These are phyloP conservation scores for Nymphalis c-album DNA, from an alignment of 2,888 invertebrate genomes.

Conservation along the genomic window DNA sequence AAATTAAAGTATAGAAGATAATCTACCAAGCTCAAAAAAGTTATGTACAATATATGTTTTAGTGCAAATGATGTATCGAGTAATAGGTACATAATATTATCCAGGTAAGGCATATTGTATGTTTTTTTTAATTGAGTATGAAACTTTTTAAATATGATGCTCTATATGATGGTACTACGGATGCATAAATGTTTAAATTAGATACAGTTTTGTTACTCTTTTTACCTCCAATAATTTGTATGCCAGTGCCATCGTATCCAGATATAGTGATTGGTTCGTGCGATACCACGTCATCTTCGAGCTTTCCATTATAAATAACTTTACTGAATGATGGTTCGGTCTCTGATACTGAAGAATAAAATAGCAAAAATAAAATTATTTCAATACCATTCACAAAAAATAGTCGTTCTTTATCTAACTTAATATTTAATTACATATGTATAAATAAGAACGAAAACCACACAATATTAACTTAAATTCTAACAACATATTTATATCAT, in stretches of 20 bases:
- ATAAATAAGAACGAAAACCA: slow-evolving; percentile 14
- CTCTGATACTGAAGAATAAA: slow-evolving; percentile 18
- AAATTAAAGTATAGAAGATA: no score
- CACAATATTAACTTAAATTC: background rate
- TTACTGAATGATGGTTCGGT: slow-evolving; percentile 50
- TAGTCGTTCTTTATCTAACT: background rate
- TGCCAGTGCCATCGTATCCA: slow-evolving; percentile 48
- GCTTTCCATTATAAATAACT: slow-evolving; percentile 57
- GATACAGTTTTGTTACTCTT: no score
- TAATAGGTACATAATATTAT: no score
- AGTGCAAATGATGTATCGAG: no score
- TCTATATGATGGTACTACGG: no score
- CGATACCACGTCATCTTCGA: slow-evolving; percentile 46
- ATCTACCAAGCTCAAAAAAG: no score
- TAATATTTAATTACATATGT: background rate
- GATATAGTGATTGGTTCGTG: slow-evolving; percentile 59
- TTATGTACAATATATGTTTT: no score
- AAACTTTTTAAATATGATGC: no score
- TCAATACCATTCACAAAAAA: background rate
- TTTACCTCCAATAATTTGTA: slow-evolving; percentile 59
- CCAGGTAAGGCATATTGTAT: no score
- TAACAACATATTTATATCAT: background rate
- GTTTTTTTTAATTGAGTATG: no score
- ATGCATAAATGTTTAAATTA: no score
- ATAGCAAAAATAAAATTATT: no score